phyloP scores from a whole-genome alignment of 2,113 vertebrate species.

The Cisticola juncidis region DNA sequence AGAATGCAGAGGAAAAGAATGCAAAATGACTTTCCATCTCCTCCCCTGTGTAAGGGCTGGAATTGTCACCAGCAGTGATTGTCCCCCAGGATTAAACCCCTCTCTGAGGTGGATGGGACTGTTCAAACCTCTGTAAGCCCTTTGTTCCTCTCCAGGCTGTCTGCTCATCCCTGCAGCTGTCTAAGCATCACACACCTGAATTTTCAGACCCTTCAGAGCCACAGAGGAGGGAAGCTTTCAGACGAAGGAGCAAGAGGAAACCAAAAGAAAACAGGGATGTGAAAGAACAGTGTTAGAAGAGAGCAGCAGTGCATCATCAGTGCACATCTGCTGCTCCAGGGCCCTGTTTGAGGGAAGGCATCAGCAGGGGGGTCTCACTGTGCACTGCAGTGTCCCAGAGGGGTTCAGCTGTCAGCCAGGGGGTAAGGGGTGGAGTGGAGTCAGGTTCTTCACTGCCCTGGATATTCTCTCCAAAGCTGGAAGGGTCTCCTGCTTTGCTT shows the following conservation, averaged over 20 bases:
- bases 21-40: not conserved
- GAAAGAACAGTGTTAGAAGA: not conserved
- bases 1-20: not conserved
- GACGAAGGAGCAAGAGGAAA: not conserved
- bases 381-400: not conserved
- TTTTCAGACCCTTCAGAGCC: not conserved
- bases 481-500: not conserved
- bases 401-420: not conserved
- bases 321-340: not conserved
- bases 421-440: not conserved
- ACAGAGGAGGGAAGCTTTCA: not conserved
- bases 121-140: not conserved
- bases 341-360: not conserved
- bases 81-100: not conserved
- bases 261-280: not conserved
- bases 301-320: not conserved
- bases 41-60: not conserved
- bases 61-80: not conserved
- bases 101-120: not conserved
- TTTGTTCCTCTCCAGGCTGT: not conserved
- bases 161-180: not conserved
- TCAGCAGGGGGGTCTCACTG: not conserved
- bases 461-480: not conserved
- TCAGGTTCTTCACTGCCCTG: not conserved
- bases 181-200: not conserved